Evolutionary conservation across 1,140 invertebrate species (phyloP), one percentile per base, ranked within the genome.

Genomic region (Pseudomyrmex concolor): DNA sequence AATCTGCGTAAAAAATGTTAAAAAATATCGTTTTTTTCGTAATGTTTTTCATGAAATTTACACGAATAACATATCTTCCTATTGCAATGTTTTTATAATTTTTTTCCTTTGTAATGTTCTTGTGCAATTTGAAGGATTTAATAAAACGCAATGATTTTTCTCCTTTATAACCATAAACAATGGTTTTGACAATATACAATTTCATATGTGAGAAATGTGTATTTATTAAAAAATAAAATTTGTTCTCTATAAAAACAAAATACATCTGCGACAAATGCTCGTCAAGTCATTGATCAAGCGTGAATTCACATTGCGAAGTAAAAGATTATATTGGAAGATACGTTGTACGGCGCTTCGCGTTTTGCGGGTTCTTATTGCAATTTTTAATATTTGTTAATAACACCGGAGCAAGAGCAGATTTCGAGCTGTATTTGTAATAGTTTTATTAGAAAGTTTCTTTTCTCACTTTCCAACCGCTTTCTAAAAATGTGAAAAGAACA

Each of bases 401-500:
- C 2, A 71, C 10, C 59, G 45, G 34, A 34, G 54, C 19, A n/a
- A 9, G 43, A 68, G 10, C 43, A 57, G 22, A 80, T 80, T 84
- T 77, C 83, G 50, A 87, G 67, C 73, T 87, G 86, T 82, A 64
- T 89, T 78, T 89, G 73, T 89, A 89, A 89, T 86, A 89, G 88
- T 89, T 89, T 89, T 84, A 77, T 83, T 86, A 89, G 88, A 89
- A 89, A 89, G 88, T 89, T 84, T 67, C 54, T 72, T 86, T 82
- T 86, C 87, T 89, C 87, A 86, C 87, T 89, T 89, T 89, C 87
- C 88, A 89, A 89, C 87, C 88, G 88, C 88, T 89, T 89, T 89
- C 88, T 89, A 89, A 89, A 89, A 89, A 89, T 89, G 88, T 89
- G 88, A 89, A 89, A 89, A 89, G 88, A 89, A 89, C 88, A 89